phyloP scores from a whole-genome alignment of 1,140 invertebrate species.

The Protaetia brevitarsis region DNA sequence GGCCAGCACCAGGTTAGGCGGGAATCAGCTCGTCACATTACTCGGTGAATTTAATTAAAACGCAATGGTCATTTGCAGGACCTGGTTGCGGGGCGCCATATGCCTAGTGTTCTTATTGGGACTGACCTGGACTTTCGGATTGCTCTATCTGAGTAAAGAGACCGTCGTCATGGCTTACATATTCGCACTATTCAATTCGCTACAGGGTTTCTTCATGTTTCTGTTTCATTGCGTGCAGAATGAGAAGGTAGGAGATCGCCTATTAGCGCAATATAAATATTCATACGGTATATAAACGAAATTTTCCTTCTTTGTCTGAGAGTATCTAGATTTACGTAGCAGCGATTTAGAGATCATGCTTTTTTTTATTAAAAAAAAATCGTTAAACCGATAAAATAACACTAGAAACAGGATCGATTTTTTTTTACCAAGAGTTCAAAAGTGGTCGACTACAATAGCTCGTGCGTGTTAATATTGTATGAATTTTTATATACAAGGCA shows the following conservation, averaged over 20 bases:
- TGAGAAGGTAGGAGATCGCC: constrained; percentile 70
- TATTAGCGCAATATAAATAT: constrained; percentile 30
- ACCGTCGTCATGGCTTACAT: constrained; percentile 83
- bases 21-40: neutral
- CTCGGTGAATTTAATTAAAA: neutral
- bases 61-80: constrained; percentile 54
- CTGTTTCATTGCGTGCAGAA: constrained; percentile 93
- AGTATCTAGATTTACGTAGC: no score
- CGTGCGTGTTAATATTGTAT: neutral
- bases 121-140: constrained; percentile 86
- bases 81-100: constrained; percentile 82
- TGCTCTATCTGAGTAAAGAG: constrained; percentile 82
- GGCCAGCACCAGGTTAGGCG: constrained; percentile 71
- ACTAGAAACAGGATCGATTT: no score
- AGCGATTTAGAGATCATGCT: neutral
- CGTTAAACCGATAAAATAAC: no score
- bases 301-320: no score
- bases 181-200: constrained; percentile 88
- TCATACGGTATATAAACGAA: no score
- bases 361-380: neutral
- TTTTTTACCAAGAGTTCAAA: no score
- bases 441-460: no score
- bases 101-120: constrained; percentile 80
- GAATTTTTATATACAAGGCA: neutral
- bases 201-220: constrained; percentile 94